These are phyloP conservation scores for Henricia sp. DNA, from an alignment of 53 echinoderm and acorn worm species.

Conservation along the genomic window DNA sequence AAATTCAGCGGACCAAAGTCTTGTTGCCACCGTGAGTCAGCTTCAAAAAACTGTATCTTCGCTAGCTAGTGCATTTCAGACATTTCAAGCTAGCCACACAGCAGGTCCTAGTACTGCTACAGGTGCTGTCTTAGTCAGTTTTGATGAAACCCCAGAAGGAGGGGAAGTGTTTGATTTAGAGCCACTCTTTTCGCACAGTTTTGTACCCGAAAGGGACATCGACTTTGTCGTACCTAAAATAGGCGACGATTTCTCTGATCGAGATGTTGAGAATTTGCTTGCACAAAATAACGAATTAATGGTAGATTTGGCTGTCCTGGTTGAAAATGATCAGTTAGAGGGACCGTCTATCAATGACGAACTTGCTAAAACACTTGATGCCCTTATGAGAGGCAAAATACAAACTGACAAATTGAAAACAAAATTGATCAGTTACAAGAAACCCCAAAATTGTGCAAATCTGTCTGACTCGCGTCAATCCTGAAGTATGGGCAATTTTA, in stretches of 20 bases:
- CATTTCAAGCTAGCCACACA: neutral
- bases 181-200: neutral
- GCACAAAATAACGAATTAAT: conserved; percentile 1
- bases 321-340: conserved; percentile 10
- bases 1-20: neutral
- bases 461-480: neutral
- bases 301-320: conserved; percentile 1
- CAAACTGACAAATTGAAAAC: neutral
- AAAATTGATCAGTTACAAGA: neutral
- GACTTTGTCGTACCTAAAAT: neutral
- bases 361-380: neutral
- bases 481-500: neutral
- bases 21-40: neutral
- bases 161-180: neutral
- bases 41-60: neutral
- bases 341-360: conserved; percentile 7
- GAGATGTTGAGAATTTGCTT: neutral
- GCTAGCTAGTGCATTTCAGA: neutral
- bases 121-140: neutral
- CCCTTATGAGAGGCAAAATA: conserved; percentile 19
- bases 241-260: neutral
- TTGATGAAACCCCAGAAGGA: neutral
- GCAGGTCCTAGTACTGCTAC: too few species aligned
- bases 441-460: neutral
- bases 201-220: neutral